phyloP scores from a whole-genome alignment of 2,113 vertebrate genomes.

The Steatornis caripensis region DNA sequence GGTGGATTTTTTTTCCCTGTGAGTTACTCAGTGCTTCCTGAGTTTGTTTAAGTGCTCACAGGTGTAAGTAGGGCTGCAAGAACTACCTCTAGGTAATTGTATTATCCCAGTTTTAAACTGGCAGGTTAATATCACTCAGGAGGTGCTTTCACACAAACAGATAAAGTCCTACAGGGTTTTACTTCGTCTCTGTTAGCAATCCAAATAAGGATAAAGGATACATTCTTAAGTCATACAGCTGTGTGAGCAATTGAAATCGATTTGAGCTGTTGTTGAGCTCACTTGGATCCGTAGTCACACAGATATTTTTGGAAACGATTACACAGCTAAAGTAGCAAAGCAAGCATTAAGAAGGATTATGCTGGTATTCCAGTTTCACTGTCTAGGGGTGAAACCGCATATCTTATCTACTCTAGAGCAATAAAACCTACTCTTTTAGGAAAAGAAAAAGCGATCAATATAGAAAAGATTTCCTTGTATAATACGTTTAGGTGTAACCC shows the following conservation, averaged over 20 bases:
- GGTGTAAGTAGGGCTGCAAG: neutral
- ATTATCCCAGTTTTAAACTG: constrained; percentile 25
- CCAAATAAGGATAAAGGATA: constrained; percentile 29
- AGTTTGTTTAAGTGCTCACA: neutral
- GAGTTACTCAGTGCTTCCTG: neutral
- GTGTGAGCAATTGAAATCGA: constrained; percentile 23
- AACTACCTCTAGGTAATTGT: neutral
- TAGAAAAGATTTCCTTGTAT: neutral
- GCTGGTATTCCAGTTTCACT: constrained; percentile 4
- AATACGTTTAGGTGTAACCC: neutral
- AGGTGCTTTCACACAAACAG: neutral
- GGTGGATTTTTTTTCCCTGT: neutral
- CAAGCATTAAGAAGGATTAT: constrained; percentile 35
- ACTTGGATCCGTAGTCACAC: neutral
- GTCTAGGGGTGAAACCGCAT: neutral
- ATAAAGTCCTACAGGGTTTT: constrained; percentile 29
- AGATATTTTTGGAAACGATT: constrained; percentile 28
- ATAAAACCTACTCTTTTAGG: neutral
- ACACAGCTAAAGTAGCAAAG: constrained; percentile 12
- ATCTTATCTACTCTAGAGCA: neutral
- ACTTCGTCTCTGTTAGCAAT: constrained; percentile 1
- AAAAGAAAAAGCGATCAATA: neutral
- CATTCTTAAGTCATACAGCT: constrained; percentile 8
- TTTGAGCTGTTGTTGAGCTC: neutral
- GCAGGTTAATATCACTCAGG: neutral